Base-by-base conservation (phyloP, 1,140 invertebrate species). In the Trypoxylus dichotomus region DNA sequence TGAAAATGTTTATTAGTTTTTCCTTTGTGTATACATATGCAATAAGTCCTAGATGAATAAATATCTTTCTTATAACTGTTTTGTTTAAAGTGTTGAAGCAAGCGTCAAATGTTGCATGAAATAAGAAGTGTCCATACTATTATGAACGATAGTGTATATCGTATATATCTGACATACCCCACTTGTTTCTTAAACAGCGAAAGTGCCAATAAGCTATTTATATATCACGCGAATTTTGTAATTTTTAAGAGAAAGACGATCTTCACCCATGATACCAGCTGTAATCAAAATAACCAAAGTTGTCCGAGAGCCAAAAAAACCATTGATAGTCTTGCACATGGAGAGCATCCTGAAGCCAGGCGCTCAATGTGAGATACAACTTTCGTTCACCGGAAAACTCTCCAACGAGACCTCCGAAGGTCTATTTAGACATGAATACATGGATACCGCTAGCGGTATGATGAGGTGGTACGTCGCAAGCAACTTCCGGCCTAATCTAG, bases 401-500 rank as follows among this genome's bases (percentile, higher is more conserved):
- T 89, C 88, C 80, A 90, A 88, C 3, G 87, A 87, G 2, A 87
- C 83, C 1, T 88, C 88, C 0, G 89, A 90, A 75, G 92, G 90
- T 0, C 86, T 93, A 15, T 93, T 93, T 80, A 90, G 88, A 81
- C 89, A 89, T 73, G 86, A 86, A 24, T 93, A 92, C 79, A 83
- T 83, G 0, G 89, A 90, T 74, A 76, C 82, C 0, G 81, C 84
- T 1, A 86, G 86, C 0, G 88, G 89, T 19, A 83, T 87, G 11
- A 83, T 86, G 79, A 90, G 90, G 85, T 89, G 86, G 87, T 85
- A 82, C 76, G 79, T 93, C 1, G 93, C 91, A 0, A 94, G 95
- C 1, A 92, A 96, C 83, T 88, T 98, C 77, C 91, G 95, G 77
- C 92, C 94, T 0, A 94, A 94, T 76, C 91, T 95, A 84, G 96